phyloP scores from a whole-genome alignment of 2,113 vertebrate species.

The Hystrix cristata region DNA sequence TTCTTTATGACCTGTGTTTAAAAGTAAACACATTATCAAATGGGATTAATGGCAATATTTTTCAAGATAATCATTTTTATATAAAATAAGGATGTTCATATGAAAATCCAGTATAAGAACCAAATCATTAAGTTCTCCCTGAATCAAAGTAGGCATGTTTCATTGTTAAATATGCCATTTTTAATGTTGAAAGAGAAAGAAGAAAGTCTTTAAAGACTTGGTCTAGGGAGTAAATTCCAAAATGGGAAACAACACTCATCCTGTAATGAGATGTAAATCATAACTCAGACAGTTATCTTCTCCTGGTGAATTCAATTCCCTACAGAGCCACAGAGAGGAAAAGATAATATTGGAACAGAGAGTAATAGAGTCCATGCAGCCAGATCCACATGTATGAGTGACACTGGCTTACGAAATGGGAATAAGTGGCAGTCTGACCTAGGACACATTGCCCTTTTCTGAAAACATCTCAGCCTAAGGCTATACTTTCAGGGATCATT shows the following conservation, averaged over 20 bases:
- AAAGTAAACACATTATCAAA: conserved; percentile 60
- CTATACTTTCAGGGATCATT: too few species aligned
- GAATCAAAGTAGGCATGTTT: conserved; percentile 44
- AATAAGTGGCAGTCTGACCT: not conserved
- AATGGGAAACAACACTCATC: conserved; percentile 49
- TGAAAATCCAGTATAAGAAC: conserved; percentile 33
- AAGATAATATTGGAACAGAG: conserved; percentile 41
- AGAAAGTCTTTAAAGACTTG: conserved; percentile 60
- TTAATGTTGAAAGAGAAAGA: conserved; percentile 57
- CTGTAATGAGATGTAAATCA: conserved; percentile 69
- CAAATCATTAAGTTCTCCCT: conserved; percentile 22
- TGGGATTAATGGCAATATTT: conserved; percentile 47
- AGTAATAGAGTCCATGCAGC: conserved; percentile 11
- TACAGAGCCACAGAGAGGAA: not conserved
- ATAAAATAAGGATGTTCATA: conserved; percentile 30
- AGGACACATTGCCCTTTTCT: not conserved
- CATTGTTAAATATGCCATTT: conserved; percentile 58
- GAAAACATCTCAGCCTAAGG: not conserved
- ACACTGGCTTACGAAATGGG: not conserved
- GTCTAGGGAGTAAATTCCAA: conserved; percentile 60
- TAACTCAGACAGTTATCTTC: conserved; percentile 44
- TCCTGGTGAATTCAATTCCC: conserved; percentile 61
- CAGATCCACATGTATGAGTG: not conserved
- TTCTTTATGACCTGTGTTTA: conserved; percentile 69
- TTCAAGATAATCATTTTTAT: conserved; percentile 57